phyloP scores from a whole-genome alignment of 37 sponge, comb jelly and placozoan species.

The Bolinopsis microptera region DNA sequence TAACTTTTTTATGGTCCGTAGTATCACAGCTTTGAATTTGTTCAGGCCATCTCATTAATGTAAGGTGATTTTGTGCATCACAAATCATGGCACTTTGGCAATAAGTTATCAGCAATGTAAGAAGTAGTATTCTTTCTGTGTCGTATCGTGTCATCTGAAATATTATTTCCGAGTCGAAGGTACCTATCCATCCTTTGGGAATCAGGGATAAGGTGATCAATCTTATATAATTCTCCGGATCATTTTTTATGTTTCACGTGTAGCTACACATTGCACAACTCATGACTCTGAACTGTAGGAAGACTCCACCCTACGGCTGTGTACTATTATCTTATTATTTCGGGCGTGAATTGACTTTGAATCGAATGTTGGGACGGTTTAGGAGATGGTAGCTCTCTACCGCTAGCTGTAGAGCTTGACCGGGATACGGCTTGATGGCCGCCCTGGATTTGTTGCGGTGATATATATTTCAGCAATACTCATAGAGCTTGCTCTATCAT shows the following conservation, averaged over 20 bases:
- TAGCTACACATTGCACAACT: background rate
- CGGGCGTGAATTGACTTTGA: background rate
- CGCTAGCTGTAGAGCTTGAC: background rate
- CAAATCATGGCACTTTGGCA: background rate
- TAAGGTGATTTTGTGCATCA: background rate
- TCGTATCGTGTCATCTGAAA: background rate
- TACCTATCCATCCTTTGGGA: background rate
- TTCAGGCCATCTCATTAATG: background rate
- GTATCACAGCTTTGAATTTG: background rate
- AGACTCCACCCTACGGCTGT: background rate
- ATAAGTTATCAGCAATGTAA: background rate
- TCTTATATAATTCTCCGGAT: background rate
- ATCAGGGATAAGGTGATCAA: background rate
- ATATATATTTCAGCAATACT: too few species aligned
- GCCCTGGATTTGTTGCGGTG: background rate
- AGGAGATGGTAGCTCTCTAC: background rate
- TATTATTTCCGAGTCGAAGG: background rate
- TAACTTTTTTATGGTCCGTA: background rate
- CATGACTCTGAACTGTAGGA: background rate
- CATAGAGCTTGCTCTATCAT: background rate
- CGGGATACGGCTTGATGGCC: background rate
- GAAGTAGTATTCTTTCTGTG: background rate
- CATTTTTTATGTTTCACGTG: background rate
- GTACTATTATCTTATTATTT: background rate
- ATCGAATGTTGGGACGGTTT: too few species aligned